Evolutionary conservation across 1,140 invertebrate genomes (phyloP), one percentile per base, ranked within the genome.

Genomic region (Bombus breviceps): DNA sequence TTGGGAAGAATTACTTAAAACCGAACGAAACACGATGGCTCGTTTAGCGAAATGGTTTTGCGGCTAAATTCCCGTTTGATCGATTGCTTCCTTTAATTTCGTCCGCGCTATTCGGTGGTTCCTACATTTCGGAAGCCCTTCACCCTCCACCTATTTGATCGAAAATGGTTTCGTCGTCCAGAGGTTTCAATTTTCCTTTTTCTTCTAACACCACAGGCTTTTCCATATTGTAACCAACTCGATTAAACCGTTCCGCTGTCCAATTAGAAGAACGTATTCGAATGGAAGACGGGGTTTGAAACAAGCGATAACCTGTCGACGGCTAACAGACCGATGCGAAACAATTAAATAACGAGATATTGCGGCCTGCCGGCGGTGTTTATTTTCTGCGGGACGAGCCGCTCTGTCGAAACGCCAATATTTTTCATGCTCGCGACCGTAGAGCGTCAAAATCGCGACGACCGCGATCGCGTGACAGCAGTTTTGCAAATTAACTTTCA

Each of bases 361-460:
- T 72, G 80, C 68, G 87, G 88, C 39, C 57, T 62, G 32, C 53
- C 37, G n/a, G n/a, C 71, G 72, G 68, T 75, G 76, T 89, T 86
- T 89, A 86, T 86, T 83, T 83, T 80, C 57, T 72, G 13, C 28
- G 25, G 39, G 57, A 22, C 43, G 68, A 68, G n/a, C 47, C 73
- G 86, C 18, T 41, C 66, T 32, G 59, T 85, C 85, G 74, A 81
- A 87, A 89, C 73, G 88, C 71, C 85, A 81, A 90, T 90, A 86
- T 83, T 89, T 90, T 79, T 77, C 82, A 83, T 68, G 74, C 34
- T 9, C 43, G 8, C 66, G 68, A 80, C 72, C 76, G 76, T 83
- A 83, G 80, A 89, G 66, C 86, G 86, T 90, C 89, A 90, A 90
- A 90, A 90, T 90, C 86, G 78, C 66, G 32, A 53, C 47, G 47